Evolutionary conservation across 2,113 vertebrate species (phyloP), one percentile per base, ranked within the genome.

Genomic region (Centrocercus urophasianus): DNA sequence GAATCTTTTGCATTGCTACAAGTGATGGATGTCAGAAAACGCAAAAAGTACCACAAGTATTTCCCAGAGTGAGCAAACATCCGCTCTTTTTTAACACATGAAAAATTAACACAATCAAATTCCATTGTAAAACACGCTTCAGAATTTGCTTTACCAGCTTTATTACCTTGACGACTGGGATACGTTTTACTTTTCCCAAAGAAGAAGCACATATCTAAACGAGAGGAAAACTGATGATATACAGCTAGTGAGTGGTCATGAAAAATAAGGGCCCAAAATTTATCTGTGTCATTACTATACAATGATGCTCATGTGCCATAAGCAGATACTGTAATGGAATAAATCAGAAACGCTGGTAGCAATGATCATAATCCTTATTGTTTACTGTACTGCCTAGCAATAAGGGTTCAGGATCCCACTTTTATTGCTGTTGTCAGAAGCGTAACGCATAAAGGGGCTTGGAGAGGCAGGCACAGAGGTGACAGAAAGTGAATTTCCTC

Each of bases 91-190:
- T 69, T 63, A 87, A 73, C 85, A 42, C 72, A 89, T 77, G 88
- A 96, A 92, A 94, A 94, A 95, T 93, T 43, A 93, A 82, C 81
- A 75, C 89, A 89, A 92, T 89, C 83, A 94, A 92, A 86, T 66
- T 52, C 90, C 67, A 86, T 52, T 90, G 90, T 82, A 90, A 92
- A 93, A 84, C 11, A 34, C 43, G 54, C 77, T 84, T 93, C 42
- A 8, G 22, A 78, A 64, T 83, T 86, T 81, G 76, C 50, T 86
- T 90, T 75, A 57, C 42, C 61, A 63, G 71, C 74, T 89, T 96
- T 75, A 94, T 69, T 90, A 93, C 93, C 83, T 66, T 16, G 77
- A 76, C 89, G 65, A 54, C 69, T 69, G 77, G 77, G 88, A 87
- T 78, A 52, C 65, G 88, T 47, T 85, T 92, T 82, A 64, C 88